Conservation (phyloP, 2,888 invertebrate genomes). For the Blastobasis adustella region DNA sequence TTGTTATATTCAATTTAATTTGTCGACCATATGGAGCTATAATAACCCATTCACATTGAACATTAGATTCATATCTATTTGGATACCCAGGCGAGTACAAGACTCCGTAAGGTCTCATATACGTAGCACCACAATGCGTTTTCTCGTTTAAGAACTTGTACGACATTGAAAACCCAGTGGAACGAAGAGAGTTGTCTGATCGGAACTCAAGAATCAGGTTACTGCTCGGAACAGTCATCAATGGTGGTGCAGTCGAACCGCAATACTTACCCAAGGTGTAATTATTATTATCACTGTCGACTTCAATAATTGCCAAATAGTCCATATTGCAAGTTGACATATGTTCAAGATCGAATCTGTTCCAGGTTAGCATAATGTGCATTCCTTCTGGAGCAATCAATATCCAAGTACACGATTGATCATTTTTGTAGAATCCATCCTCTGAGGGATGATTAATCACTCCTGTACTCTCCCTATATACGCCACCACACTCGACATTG, state of each 20-base stretch:
- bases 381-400: constrained; percentile 81
- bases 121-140: constrained; percentile 81
- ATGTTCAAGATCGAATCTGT: constrained; percentile 80
- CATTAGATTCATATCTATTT: constrained; percentile 77
- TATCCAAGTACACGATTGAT: constrained; percentile 82
- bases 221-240: constrained; percentile 79
- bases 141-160: constrained; percentile 72
- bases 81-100: constrained; percentile 89
- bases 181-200: constrained; percentile 65
- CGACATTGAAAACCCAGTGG: constrained; percentile 82
- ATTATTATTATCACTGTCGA: constrained; percentile 63
- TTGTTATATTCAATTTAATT: constrained; percentile 78
- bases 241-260: constrained; percentile 78
- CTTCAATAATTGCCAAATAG: constrained; percentile 80
- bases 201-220: constrained; percentile 80
- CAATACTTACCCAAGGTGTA: constrained; percentile 77
- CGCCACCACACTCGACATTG: constrained; percentile 83
- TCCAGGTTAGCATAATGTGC: constrained; percentile 83
- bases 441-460: constrained; percentile 77
- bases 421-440: constrained; percentile 46
- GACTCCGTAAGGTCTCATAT: constrained; percentile 78
- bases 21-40: constrained; percentile 81
- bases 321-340: constrained; percentile 76
- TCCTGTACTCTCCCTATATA: constrained; percentile 75
- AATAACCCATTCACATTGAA: constrained; percentile 89